Base-by-base conservation (phyloP, 2,797 vertebrate genomes). In the Rhinoraja longicauda region DNA sequence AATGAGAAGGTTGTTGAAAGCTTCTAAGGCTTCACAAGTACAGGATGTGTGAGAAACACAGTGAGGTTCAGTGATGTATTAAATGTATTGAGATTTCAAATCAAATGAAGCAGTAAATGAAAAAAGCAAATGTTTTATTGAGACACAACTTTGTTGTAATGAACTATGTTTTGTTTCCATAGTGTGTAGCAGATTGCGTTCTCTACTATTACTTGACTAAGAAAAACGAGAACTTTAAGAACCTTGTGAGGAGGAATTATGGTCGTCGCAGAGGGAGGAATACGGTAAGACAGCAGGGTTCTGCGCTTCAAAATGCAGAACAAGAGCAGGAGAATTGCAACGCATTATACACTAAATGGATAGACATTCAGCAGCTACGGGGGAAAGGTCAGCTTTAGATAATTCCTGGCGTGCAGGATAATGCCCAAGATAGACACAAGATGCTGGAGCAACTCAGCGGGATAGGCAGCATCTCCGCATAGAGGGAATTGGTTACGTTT, bases 161-260 rank as follows among this genome's bases (percentile, higher is more conserved):
- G 1, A 39, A 57, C 75, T 13, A 39, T 0, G 26, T 86, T 93
- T 86, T 67, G 93, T 94, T 92, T 29, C 4, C 94, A 77, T 94
- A 99, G 99, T 98, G 98, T 94, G 98, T 99, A 93, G 97, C 99
- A 0, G 99, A 99, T 95, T 99, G 99, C 94, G 99, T 99, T 94
- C 96, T 99, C 93, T 99, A 98, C 96, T 99, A 99, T 95, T 99
- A 99, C 96, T 97, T 99, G 96, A 98, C 99, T 92, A 99, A 99
- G 97, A 99, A 99, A 97, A 99, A 99, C 96, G 98, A 99, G 95
- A 99, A 99, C 95, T 99, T 97, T 95, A 99, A 99, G 96, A 98
- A 98, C 0, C 96, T 99, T 76, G 98, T 99, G 94, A 97, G 98
- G 94, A 97, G 98, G 78, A 99, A 99, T 96, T 99, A 98, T 0